phyloP scores from a whole-genome alignment of 92 coral and sea anemone genomes.

The Porites lobata region DNA sequence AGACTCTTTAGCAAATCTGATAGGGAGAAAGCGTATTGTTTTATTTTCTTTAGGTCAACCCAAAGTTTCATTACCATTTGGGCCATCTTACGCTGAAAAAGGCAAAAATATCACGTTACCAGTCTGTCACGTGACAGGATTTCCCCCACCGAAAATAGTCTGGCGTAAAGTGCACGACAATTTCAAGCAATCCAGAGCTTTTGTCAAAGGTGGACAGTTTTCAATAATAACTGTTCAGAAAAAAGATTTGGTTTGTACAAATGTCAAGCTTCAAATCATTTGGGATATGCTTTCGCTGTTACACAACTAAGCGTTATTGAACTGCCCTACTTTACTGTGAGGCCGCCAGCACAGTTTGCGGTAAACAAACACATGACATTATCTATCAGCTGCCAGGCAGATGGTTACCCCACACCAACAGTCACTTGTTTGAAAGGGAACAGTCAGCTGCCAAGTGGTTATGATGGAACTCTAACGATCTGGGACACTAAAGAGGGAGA shows the following conservation, averaged over 20 bases:
- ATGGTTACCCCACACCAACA: slow-evolving; percentile 15
- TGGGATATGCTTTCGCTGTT: slow-evolving; percentile 7
- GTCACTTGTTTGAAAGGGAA: slow-evolving; percentile 36
- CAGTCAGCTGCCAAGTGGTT: slow-evolving; percentile 2
- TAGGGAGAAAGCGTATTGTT: background rate
- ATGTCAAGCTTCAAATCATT: slow-evolving; percentile 22
- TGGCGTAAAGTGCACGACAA: slow-evolving; percentile 23
- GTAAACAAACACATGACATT: background rate
- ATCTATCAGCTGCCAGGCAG: slow-evolving; percentile 19
- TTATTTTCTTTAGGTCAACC: background rate
- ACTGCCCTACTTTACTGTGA: slow-evolving; percentile 11
- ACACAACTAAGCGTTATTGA: slow-evolving; percentile 26
- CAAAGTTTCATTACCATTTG: slow-evolving; percentile 8
- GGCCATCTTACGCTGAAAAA: slow-evolving; percentile 27
- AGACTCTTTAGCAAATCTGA: background rate
- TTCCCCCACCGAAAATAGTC: slow-evolving; percentile 3
- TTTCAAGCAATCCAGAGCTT: background rate
- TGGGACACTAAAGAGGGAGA: slow-evolving; percentile 19
- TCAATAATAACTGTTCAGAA: slow-evolving; percentile 11
- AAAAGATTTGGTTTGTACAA: slow-evolving; percentile 28
- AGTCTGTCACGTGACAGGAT: slow-evolving; percentile 37
- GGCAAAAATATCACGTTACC: slow-evolving; percentile 24
- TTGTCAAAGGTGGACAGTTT: slow-evolving; percentile 5
- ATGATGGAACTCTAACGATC: slow-evolving; percentile 32
- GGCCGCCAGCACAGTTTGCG: background rate